A percentile compares a stretch with the other conserved stretches of the same genome.
Evolutionary conservation across 2,113 vertebrate genomes (phyloP).

Genomic region (Passer domesticus): DNA sequence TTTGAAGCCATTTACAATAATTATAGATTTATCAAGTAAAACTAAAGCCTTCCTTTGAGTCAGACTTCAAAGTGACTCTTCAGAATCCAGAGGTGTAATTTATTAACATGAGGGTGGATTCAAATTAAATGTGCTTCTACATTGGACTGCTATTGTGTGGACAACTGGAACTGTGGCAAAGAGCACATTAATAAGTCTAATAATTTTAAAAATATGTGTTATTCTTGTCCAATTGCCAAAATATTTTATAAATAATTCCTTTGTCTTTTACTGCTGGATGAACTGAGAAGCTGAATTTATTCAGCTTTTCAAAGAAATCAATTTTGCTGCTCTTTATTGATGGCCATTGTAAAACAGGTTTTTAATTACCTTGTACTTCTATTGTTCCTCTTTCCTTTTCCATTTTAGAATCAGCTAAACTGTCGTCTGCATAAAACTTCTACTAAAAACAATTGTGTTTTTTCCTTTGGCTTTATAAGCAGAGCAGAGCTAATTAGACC

Average conservation of each 20-base stretch:
- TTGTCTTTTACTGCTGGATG: not conserved
- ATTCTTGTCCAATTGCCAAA: not conserved
- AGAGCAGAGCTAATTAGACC: not conserved
- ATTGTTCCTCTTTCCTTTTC: not conserved
- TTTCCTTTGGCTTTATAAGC: not conserved
- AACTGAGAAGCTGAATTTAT: not conserved
- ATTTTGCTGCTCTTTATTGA: not conserved
- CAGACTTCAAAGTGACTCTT: not conserved
- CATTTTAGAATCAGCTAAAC: not conserved
- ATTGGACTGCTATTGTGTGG: not conserved
- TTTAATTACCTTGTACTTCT: not conserved
- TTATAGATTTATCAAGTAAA: not conserved
- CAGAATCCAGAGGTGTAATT: not conserved
- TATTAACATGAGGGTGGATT: not conserved
- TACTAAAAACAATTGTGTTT: not conserved
- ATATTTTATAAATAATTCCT: not conserved
- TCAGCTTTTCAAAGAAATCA: not conserved
- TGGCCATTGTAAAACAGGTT: not conserved
- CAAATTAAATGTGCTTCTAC: not conserved
- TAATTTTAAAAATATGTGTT: not conserved
- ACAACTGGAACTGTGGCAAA: not conserved
- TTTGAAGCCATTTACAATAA: not conserved
- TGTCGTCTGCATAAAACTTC: not conserved
- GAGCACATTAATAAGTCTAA: not conserved
- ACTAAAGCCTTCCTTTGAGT: not conserved